Evolutionary conservation across 1,140 invertebrate genomes (phyloP), one percentile per base, ranked within the genome.

Genomic region (Uloborus diversus): DNA sequence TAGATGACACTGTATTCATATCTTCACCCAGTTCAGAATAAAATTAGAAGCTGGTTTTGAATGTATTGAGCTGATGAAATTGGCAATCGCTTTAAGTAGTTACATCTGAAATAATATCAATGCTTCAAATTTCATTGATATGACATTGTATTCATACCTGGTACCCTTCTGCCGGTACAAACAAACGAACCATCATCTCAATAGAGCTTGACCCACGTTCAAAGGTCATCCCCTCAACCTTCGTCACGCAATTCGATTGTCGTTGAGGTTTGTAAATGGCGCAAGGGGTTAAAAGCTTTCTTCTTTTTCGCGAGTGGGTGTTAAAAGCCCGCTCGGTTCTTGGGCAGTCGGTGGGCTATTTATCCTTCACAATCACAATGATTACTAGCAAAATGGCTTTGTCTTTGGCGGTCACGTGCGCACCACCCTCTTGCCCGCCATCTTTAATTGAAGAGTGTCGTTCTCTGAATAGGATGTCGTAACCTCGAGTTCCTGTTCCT

Each of bases 201-300:
- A 47, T 53, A 23, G n/a, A 51, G 47, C 65, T 68, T 68, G 65
- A 68, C 65, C 65, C 47, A 42, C 30, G 47, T 53, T 68, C 49
- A 20, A n/a, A 20, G 17, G 17, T 9, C 37, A 42, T 13, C 37
- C 37, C 37, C 28, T 17, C 56, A 70, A 70, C 28, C 37, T 70
- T 70, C 51, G 32, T 70, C 68, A 70, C 32, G 53, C 56, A 57
- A 70, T 70, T 70, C 20, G 68, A 70, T 70, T 70, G 68, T 70
- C 68, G 53, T 28, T 30, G 25, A 70, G 35, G 68, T 70, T 23
- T 70, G 68, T 17, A 23, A 53, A n/a, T 56, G 51, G 68, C 49
- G 53, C 56, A 57, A 28, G 30, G 23, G 68, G 68, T 70, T 70
- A 70, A 57, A 70, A 57, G 33, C 51, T 37, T 13, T 56, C 30